Conservation (phyloP, 2,797 vertebrate species). For the Ataeniobius toweri region DNA sequence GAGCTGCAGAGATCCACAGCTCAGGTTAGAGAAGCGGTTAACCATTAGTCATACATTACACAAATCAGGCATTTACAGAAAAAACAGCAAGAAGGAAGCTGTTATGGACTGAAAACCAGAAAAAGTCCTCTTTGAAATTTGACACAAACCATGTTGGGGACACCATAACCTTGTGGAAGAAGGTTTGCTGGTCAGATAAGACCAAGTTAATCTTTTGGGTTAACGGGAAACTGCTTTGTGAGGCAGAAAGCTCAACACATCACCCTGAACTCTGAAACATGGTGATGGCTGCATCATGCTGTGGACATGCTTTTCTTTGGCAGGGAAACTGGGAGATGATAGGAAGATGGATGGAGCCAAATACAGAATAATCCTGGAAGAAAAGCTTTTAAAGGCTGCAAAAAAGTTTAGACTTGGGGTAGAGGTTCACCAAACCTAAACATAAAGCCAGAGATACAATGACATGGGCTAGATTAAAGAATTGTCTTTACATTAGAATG, state of each 20-base stretch:
- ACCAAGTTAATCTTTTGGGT: background rate
- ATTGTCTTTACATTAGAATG: too few relatives aligned
- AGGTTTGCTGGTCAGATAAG: background rate
- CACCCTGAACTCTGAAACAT: background rate
- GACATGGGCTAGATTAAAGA: background rate
- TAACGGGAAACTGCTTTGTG: background rate
- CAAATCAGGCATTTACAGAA: background rate
- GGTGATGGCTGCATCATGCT: background rate
- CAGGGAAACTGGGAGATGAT: background rate
- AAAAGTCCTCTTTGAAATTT: too few relatives aligned
- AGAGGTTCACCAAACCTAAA: background rate
- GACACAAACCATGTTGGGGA: too few relatives aligned
- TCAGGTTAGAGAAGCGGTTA: background rate
- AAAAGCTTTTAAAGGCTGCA: background rate
- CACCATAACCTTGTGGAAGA: too few relatives aligned
- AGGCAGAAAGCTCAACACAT: background rate
- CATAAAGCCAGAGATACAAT: background rate
- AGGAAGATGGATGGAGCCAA: background rate
- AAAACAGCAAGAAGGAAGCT: background rate
- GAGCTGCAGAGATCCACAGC: background rate
- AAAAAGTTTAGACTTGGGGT: background rate
- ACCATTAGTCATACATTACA: background rate
- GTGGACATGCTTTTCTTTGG: background rate
- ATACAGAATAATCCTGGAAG: too few relatives aligned
- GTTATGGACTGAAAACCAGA: too few relatives aligned